phyloP scores from a whole-genome alignment of 2,888 invertebrate species.

The Sympetrum striolatum region DNA sequence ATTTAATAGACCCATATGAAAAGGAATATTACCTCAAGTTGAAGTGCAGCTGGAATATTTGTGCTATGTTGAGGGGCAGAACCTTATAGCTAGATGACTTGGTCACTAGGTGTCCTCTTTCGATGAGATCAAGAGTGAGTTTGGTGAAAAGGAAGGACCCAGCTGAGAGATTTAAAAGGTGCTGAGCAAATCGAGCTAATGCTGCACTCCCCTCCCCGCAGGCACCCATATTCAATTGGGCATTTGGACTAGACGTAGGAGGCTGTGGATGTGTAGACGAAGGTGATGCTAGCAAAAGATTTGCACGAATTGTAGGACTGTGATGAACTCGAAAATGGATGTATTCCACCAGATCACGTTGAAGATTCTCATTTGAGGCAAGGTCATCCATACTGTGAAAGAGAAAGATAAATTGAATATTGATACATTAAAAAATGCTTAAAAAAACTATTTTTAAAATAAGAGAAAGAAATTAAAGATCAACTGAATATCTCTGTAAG shows the following conservation, averaged over 20 bases:
- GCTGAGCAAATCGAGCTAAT: constrained; percentile 78
- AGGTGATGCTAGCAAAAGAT: constrained; percentile 67
- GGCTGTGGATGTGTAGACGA: constrained; percentile 64
- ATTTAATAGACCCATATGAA: neutral
- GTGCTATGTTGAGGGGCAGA: constrained; percentile 84
- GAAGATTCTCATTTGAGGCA: constrained; percentile 73
- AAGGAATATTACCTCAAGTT: constrained; percentile 67
- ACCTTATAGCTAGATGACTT: constrained; percentile 93
- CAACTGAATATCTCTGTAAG: too few species aligned
- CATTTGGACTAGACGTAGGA: neutral
- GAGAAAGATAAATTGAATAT: constrained; percentile 26
- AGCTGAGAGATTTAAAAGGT: constrained; percentile 80
- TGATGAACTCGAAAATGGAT: constrained; percentile 82
- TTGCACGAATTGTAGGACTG: constrained; percentile 83
- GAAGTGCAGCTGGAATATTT: constrained; percentile 90
- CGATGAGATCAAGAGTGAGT: constrained; percentile 88
- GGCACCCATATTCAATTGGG: constrained; percentile 47
- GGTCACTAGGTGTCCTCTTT: constrained; percentile 88
- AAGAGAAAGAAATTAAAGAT: too few species aligned
- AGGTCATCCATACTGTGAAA: constrained; percentile 71
- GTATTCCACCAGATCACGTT: constrained; percentile 87
- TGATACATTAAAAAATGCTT: too few species aligned
- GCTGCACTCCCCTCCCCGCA: constrained; percentile 32
- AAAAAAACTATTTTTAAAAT: too few species aligned
- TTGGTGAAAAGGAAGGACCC: constrained; percentile 94